Evolutionary conservation across 2,888 invertebrate genomes (phyloP), one percentile per base, ranked within the genome.

Genomic region (Plagiodera versicolora): DNA sequence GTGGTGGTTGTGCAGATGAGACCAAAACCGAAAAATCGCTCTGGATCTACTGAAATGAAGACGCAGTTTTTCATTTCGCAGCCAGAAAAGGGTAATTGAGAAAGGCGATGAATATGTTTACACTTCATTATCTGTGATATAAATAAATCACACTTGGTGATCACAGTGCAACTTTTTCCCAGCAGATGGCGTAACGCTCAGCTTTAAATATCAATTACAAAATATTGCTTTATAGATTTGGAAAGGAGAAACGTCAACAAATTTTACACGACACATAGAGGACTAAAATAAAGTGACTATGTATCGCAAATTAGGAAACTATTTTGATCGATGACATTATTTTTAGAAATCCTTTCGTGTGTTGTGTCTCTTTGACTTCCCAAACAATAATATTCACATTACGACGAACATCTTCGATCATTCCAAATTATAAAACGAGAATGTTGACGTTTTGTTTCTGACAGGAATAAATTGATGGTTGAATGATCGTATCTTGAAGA

Each of bases 1-100:
- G 61, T 55, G 56, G 55, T 55, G 58, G 61, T 55, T 53, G 55
- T 58, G 58, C 63, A 63, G 59, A 63, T 63, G 70, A 71, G 71
- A 68, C 70, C 72, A 6, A 39, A 39, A 9, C 14, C 39, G 39
- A 56, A 62, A 60, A 69, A 70, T 72, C 68, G 70, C 68, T 64
- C 56, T 54, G 66, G 63, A 55, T 51, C 58, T 55, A 65, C 65
- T 59, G 63, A 61, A 62, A 66, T 61, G 20, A 53, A 44, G 24
- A 39, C 44, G 44, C 53, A 44, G 53, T 44, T 65, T 65, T 67
- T 63, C 61, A 49, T 53, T 59, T 56, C 58, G 46, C 52, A n/a
- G 59, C 61, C 55, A 63, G 58, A 61, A 58, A 59, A 51, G 58
- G 63, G 59, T 66, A 66, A 66, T 61, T 61, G 56, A 61, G 50